Evolutionary conservation across 2,113 vertebrate species (phyloP).

Genomic region (Camelus dromedarius): DNA sequence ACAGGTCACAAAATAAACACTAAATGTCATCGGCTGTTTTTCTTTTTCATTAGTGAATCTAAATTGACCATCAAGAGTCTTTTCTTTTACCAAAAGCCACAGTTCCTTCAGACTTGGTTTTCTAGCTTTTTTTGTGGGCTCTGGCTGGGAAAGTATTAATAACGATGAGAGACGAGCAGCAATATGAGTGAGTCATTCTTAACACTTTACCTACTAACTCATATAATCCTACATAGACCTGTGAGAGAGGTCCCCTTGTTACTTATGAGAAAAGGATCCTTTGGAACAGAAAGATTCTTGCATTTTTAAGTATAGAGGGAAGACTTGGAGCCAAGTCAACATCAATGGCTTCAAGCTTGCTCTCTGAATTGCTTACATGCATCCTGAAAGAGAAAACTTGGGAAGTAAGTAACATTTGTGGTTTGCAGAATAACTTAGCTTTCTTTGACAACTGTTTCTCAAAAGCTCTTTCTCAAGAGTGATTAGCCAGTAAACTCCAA

Average conservation of each 20-base stretch:
- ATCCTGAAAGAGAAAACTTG: not conserved
- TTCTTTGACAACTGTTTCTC: not conserved
- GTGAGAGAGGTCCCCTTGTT: not conserved
- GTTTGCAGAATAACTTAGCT: not conserved
- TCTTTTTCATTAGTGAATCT: constrained; percentile 5
- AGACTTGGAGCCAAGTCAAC: not conserved
- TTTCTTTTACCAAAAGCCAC: not conserved
- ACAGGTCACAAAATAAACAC: not conserved
- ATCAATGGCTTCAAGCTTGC: not conserved
- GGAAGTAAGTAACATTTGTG: not conserved
- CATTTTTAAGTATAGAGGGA: not conserved
- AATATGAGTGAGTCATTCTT: not conserved
- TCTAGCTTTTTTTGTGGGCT: not conserved
- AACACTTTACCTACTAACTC: not conserved
- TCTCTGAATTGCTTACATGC: not conserved
- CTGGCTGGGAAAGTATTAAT: not conserved
- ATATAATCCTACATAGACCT: not conserved
- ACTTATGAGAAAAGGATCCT: not conserved
- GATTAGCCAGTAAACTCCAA: not conserved
- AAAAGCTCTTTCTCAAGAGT: not conserved
- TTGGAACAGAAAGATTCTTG: not conserved
- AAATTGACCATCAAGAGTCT: not conserved
- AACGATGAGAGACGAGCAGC: not conserved
- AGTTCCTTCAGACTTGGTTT: not conserved
- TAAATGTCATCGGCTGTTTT: not conserved